Percentiles rank a stretch among this genome's conserved stretches.
Conservation (phyloP, 2,888 invertebrate genomes). For the Andrena camellia region DNA sequence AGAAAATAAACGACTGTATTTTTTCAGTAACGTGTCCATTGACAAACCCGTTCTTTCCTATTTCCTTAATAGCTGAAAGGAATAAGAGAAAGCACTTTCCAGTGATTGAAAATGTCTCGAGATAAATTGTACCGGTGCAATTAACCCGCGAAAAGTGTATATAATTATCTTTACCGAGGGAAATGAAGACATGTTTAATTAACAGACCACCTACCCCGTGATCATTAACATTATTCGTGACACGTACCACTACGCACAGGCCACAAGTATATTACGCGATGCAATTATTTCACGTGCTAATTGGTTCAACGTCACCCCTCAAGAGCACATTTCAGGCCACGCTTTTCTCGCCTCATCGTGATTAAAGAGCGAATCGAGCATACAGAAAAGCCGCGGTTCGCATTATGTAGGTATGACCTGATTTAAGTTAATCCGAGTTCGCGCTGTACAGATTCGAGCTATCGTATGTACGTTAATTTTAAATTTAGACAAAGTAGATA, state of each 20-base stretch:
- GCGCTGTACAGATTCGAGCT: background rate
- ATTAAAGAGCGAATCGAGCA: conserved; percentile 29
- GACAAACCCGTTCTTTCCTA: too few relatives aligned
- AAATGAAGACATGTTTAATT: conserved; percentile 24
- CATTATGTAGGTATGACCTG: conserved; percentile 10
- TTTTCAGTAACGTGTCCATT: conserved; percentile 60
- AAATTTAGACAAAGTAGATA: background rate
- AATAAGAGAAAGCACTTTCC: background rate
- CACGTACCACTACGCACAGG: background rate
- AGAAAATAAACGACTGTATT: conserved; percentile 72
- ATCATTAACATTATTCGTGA: conserved; percentile 28
- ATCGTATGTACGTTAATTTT: background rate
- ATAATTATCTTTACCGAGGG: background rate
- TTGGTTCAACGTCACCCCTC: conserved; percentile 31
- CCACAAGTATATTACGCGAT: background rate
- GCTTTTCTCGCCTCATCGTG: conserved; percentile 20
- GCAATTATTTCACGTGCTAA: conserved; percentile 43
- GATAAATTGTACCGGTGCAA: too few relatives aligned
- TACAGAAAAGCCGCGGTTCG: background rate
- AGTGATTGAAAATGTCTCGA: background rate
- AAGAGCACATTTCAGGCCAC: conserved; percentile 15
- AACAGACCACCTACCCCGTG: background rate
- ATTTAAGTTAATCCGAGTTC: background rate
- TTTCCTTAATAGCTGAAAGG: background rate
- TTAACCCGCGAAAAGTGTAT: too few relatives aligned